Evolutionary conservation across 1,140 invertebrate genomes (phyloP).

Genomic region (honey bee (Apis mellifera)): Amel_HAv3.1 CM009932.2:10081501-10082000

Average conservation of each 20-base stretch:
- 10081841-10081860: slow-evolving; percentile 59
- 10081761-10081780: too few relatives aligned
- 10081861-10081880: slow-evolving; percentile 67
- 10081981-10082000: too few relatives aligned
- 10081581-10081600: slow-evolving; percentile 23
- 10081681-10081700: background rate
- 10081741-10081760: too few relatives aligned
- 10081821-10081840: slow-evolving; percentile 61
- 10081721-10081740: slow-evolving; percentile 51
- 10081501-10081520: slow-evolving; percentile 54
- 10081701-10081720: slow-evolving; percentile 68
- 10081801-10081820: background rate
- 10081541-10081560: too few relatives aligned
- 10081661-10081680: background rate
- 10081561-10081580: too few relatives aligned
- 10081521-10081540: background rate
- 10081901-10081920: slow-evolving; percentile 70
- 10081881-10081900: slow-evolving; percentile 71
- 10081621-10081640: slow-evolving; percentile 48
- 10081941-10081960: background rate
- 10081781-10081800: too few relatives aligned
- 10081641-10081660: slow-evolving; percentile 16
- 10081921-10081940: slow-evolving; percentile 72
- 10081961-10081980: too few relatives aligned
- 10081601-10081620: slow-evolving; percentile 58